A percentile compares a stretch with the other conserved stretches of the same genome.
Conservation (phyloP, 2,888 invertebrate species). For the Synergus gifuensis region DNA sequence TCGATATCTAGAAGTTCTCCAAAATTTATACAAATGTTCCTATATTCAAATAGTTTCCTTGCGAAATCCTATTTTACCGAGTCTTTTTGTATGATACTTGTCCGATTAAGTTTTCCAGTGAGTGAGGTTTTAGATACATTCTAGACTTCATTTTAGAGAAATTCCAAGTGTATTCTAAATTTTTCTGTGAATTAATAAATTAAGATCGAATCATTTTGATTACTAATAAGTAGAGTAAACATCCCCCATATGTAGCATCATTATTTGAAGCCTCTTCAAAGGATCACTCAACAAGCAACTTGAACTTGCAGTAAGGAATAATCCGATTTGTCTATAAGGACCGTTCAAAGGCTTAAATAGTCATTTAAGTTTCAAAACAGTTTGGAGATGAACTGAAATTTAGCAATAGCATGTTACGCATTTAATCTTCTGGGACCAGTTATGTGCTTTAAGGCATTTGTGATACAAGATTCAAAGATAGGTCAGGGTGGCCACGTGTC, state of each 20-base stretch:
- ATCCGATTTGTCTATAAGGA: not conserved
- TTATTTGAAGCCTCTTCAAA: not conserved
- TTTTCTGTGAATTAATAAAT: too few relatives aligned
- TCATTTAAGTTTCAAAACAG: not conserved
- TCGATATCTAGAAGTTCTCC: slow-evolving; percentile 34
- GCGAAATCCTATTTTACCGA: slow-evolving; percentile 9
- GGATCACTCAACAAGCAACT: not conserved
- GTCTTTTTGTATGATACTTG: not conserved
- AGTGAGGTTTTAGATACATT: not conserved
- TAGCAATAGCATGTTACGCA: too few relatives aligned
- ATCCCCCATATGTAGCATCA: not conserved
- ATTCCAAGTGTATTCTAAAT: too few relatives aligned
- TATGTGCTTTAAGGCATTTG: too few relatives aligned
- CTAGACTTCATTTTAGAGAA: not conserved
- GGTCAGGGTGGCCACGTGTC: too few relatives aligned
- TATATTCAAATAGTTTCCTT: slow-evolving; percentile 3
- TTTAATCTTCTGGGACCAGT: too few relatives aligned
- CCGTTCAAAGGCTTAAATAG: not conserved
- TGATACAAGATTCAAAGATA: too few relatives aligned
- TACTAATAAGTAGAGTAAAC: not conserved
- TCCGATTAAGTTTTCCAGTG: not conserved
- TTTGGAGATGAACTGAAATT: too few relatives aligned
- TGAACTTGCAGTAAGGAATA: not conserved
- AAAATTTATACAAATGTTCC: slow-evolving; percentile 20
- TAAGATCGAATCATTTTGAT: too few relatives aligned